A percentile compares a stretch with the other conserved stretches of the same genome.
phyloP scores from a whole-genome alignment of 2,888 invertebrate species.

The Lepas anatifera region DNA sequence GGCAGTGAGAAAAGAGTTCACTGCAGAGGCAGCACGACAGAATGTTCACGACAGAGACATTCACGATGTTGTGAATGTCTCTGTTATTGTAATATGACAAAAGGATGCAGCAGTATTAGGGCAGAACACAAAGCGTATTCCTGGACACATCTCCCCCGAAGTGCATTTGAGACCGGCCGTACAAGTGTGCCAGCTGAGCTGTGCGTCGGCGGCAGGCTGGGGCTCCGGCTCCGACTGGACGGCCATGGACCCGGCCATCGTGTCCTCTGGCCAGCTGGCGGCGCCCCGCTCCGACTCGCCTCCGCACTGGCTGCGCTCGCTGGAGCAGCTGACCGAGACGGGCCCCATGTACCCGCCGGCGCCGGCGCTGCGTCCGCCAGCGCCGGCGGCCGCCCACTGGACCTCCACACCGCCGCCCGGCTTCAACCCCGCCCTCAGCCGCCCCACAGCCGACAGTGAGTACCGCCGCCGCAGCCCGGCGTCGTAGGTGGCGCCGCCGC shows the following conservation, averaged over 20 bases:
- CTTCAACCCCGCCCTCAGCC: background rate
- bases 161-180: too few relatives aligned
- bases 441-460: background rate
- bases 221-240: conserved; percentile 55
- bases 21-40: too few relatives aligned
- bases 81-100: too few relatives aligned
- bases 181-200: too few relatives aligned
- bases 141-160: too few relatives aligned
- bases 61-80: too few relatives aligned
- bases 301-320: conserved; percentile 37
- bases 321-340: conserved; percentile 36
- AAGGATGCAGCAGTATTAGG: too few relatives aligned
- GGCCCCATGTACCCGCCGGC: conserved; percentile 25
- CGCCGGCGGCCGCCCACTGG: background rate
- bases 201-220: conserved; percentile 25
- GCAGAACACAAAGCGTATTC: too few relatives aligned
- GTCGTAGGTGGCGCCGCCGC: too few relatives aligned
- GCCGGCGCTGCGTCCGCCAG: background rate
- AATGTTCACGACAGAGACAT: too few relatives aligned
- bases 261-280: conserved; percentile 47
- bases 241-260: conserved; percentile 83
- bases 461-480: too few relatives aligned
- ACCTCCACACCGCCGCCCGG: background rate
- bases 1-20: too few relatives aligned
- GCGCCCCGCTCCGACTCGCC: conserved; percentile 32